Conservation (phyloP, 2,113 vertebrate species). For the Cheirogaleus medius region DNA sequence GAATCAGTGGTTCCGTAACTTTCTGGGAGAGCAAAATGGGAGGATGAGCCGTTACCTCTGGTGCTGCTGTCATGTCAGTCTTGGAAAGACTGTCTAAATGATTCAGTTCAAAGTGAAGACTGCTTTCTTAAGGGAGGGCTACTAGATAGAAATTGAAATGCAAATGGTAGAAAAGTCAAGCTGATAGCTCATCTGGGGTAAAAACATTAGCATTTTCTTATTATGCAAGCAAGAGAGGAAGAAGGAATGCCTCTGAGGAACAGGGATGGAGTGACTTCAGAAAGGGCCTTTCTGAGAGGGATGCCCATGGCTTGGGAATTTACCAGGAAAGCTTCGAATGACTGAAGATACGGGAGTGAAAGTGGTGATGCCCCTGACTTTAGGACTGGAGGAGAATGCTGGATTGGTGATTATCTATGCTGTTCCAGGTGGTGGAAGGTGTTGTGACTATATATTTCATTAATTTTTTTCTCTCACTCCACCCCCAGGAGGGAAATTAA, state of each 20-base stretch:
- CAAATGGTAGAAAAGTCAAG: neutral
- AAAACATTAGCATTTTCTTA: neutral
- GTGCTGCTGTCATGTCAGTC: neutral
- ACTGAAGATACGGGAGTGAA: neutral
- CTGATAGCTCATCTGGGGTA: neutral
- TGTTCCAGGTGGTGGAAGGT: neutral
- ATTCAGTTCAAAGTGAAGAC: neutral
- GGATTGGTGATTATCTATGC: neutral
- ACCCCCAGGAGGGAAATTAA: neutral
- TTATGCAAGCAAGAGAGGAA: neutral
- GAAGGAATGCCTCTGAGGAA: neutral
- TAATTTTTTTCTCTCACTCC: neutral
- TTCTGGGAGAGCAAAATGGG: neutral
- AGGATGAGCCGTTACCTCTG: neutral
- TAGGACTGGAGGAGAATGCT: neutral
- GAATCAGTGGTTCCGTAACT: neutral
- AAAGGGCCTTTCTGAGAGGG: neutral
- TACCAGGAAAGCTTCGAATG: neutral
- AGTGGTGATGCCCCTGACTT: neutral
- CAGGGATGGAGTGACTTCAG: neutral
- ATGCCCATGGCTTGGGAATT: neutral
- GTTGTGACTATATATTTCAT: neutral
- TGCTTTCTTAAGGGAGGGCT: neutral
- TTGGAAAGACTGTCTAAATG: neutral
- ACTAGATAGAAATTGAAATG: neutral